These are phyloP conservation scores for Megathymus violae DNA, from an alignment of 1,140 invertebrate species.

Conservation along the genomic window DNA sequence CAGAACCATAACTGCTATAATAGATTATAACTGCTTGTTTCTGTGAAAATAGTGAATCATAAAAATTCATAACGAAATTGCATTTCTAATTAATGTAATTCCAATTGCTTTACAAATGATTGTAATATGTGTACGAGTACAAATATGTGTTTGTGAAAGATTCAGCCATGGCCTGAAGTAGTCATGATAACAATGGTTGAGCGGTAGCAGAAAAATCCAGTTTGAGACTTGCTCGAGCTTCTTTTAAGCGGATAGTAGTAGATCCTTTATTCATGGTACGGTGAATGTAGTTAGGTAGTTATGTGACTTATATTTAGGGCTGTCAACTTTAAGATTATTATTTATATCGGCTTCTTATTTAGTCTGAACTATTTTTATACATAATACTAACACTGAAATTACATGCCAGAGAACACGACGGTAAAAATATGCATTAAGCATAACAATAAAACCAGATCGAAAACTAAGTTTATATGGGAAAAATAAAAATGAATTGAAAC, in stretches of 20 bases:
- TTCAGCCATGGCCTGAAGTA: conserved; percentile 8
- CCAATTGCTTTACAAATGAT: background rate
- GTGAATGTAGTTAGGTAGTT: conserved; percentile 34
- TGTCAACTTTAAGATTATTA: conserved; percentile 9
- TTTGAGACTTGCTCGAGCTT: conserved; percentile 52
- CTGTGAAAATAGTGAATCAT: too few species aligned
- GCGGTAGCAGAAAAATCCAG: conserved; percentile 63
- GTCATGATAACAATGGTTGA: conserved; percentile 41
- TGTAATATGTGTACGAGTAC: background rate
- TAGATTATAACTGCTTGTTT: too few species aligned
- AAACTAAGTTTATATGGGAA: too few species aligned
- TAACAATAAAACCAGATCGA: too few species aligned
- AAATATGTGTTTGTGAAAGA: conserved; percentile 14
- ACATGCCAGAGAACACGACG: too few species aligned
- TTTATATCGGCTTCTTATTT: too few species aligned
- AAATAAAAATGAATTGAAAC: too few species aligned
- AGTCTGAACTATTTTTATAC: too few species aligned
- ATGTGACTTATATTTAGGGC: conserved; percentile 33
- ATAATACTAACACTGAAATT: too few species aligned
- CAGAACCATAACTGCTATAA: too few species aligned
- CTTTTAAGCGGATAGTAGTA: conserved; percentile 60
- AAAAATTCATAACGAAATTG: too few species aligned
- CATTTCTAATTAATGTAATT: background rate
- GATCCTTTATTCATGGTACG: conserved; percentile 40
- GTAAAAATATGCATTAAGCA: too few species aligned